phyloP scores from a whole-genome alignment of 2,797 vertebrate species.

The Microtus obscurus region DNA sequence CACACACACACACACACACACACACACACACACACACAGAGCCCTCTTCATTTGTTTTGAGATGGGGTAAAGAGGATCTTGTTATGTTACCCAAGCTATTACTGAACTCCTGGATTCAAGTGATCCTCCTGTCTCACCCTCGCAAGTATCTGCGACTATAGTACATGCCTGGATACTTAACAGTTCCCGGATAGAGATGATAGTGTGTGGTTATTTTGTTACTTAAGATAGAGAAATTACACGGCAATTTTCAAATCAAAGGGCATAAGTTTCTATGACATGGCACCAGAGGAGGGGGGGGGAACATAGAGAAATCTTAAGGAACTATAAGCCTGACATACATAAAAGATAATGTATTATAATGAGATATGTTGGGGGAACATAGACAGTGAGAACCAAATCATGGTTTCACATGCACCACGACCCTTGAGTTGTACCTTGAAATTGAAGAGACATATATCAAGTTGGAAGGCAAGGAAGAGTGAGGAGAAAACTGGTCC shows the following conservation, averaged over 20 bases:
- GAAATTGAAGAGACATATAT: constrained; percentile 9
- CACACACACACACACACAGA: too few species aligned
- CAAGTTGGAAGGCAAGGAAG: not conserved
- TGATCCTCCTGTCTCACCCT: not conserved
- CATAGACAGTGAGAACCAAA: not conserved
- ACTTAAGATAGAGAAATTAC: constrained; percentile 9
- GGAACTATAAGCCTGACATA: not conserved
- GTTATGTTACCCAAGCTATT: not conserved
- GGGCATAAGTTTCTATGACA: not conserved
- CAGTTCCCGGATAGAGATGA: not conserved
- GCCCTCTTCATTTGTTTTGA: not conserved
- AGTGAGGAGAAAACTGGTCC: not conserved
- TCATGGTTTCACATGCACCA: not conserved
- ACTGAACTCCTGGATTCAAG: not conserved
- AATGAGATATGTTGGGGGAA: not conserved
- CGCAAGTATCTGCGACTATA: not conserved
- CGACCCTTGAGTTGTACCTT: constrained; percentile 1
- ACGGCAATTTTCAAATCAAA: constrained; percentile 30
- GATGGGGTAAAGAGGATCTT: not conserved
- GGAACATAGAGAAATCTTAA: not conserved
- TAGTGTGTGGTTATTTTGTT: not conserved
- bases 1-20: too few species aligned
- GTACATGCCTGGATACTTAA: not conserved
- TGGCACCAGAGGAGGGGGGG: not conserved
- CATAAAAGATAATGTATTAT: not conserved